Evolutionary conservation across 2,888 invertebrate species (phyloP).

Genomic region (Lochmaea crataegi): DNA sequence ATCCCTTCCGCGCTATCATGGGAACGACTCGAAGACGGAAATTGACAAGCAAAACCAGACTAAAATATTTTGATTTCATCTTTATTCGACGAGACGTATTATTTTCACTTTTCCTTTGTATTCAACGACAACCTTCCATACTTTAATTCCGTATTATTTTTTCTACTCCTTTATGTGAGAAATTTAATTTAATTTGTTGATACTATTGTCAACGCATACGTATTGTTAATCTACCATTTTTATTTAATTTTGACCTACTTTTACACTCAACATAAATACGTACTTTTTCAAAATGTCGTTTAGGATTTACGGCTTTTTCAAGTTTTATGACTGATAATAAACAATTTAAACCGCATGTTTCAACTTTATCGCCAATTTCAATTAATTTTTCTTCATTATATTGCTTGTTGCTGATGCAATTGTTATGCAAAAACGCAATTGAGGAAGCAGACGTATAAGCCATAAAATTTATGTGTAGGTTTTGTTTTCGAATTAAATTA

Average conservation of each 20-base stretch:
- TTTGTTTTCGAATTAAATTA: not conserved
- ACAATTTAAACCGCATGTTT: not conserved
- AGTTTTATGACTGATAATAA: not conserved
- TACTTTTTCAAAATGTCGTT: not conserved
- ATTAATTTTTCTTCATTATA: not conserved
- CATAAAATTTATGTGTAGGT: not conserved
- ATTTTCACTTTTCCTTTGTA: not conserved
- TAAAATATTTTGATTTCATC: not conserved
- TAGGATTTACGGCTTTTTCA: not conserved
- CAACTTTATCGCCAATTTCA: not conserved
- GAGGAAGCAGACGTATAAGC: not conserved
- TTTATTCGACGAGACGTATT: not conserved
- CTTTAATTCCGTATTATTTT: not conserved
- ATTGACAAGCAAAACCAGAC: not conserved
- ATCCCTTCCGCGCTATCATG: too few species aligned
- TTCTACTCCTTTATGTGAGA: not conserved
- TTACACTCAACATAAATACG: not conserved
- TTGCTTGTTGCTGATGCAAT: not conserved
- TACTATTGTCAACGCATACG: not conserved
- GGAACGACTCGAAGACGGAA: too few species aligned
- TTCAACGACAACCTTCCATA: too few species aligned
- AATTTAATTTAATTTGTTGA: not conserved
- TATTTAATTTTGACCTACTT: not conserved
- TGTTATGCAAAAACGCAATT: not conserved
- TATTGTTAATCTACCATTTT: not conserved